Conservation (phyloP, 2,113 vertebrate species). For the Catharus fuscescens region DNA sequence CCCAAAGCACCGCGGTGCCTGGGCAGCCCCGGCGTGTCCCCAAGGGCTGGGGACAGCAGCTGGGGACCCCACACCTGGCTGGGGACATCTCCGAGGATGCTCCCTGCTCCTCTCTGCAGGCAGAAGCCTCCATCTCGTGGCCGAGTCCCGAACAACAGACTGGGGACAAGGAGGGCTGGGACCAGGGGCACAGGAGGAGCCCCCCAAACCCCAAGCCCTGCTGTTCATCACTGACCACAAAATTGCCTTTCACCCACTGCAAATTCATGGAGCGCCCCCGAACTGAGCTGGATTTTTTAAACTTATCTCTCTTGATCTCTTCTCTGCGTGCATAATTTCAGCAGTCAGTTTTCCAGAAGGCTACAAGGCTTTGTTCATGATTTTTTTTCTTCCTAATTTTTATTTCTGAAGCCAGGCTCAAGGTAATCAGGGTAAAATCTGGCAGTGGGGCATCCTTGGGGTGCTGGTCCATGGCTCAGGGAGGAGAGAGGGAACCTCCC, state of each 20-base stretch:
- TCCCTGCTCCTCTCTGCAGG: background rate
- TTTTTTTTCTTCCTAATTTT: background rate
- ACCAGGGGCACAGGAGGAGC: background rate
- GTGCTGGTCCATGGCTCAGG: accelerated
- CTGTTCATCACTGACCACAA: accelerated
- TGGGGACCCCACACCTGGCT: background rate
- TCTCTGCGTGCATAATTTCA: accelerated
- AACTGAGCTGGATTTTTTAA: background rate
- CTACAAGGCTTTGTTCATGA: background rate
- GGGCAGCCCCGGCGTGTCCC: accelerated
- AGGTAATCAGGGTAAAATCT: background rate
- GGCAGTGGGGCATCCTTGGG: too few species aligned
- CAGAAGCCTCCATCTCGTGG: slow-evolving; percentile 74
- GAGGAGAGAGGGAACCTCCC: background rate
- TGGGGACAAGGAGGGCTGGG: background rate
- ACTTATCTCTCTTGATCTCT: background rate
- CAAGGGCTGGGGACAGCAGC: background rate
- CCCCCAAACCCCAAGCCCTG: background rate
- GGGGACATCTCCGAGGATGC: background rate
- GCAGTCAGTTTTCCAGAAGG: background rate
- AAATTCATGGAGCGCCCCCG: accelerated
- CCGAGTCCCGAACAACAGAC: slow-evolving; percentile 25
- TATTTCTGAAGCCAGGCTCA: background rate
- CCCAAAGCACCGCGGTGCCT: accelerated
- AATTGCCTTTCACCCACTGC: accelerated